Percentiles rank a stretch among this genome's conserved stretches.
Evolutionary conservation across 2,797 vertebrate species (phyloP).

Genomic region (Poliocrania exsul): DNA sequence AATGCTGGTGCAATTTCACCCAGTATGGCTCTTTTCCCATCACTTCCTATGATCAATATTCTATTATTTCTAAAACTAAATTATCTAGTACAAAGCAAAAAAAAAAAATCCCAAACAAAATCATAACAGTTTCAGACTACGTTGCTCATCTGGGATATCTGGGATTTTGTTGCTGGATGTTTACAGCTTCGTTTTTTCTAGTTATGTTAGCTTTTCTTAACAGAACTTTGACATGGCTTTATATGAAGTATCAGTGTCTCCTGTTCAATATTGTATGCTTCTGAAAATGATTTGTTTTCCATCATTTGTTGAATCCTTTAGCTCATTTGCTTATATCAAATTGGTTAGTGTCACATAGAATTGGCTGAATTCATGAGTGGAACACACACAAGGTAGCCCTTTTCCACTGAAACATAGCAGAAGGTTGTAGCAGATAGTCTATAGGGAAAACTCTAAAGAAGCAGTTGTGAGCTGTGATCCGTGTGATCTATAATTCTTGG

Average conservation of each 20-base stretch:
- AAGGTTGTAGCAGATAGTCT: neutral
- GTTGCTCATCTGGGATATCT: neutral
- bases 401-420: neutral
- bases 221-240: neutral
- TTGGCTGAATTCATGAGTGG: neutral
- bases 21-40: neutral
- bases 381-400: neutral
- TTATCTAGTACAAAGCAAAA: fast-evolving
- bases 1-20: neutral
- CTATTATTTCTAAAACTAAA: neutral
- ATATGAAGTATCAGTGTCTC: neutral
- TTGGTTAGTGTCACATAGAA: neutral
- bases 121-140: neutral
- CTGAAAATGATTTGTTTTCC: neutral
- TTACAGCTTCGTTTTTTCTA: neutral
- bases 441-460: neutral
- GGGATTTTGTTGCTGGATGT: neutral
- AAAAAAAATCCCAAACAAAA: neutral
- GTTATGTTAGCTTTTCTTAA: neutral
- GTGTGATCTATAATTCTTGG: neutral
- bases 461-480: neutral
- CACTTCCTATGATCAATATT: neutral
- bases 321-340: neutral
- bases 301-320: neutral
- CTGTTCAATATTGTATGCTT: fast-evolving